These are phyloP conservation scores for Colletes collaris DNA, from an alignment of 2,888 invertebrate genomes.

Conservation along the genomic window DNA sequence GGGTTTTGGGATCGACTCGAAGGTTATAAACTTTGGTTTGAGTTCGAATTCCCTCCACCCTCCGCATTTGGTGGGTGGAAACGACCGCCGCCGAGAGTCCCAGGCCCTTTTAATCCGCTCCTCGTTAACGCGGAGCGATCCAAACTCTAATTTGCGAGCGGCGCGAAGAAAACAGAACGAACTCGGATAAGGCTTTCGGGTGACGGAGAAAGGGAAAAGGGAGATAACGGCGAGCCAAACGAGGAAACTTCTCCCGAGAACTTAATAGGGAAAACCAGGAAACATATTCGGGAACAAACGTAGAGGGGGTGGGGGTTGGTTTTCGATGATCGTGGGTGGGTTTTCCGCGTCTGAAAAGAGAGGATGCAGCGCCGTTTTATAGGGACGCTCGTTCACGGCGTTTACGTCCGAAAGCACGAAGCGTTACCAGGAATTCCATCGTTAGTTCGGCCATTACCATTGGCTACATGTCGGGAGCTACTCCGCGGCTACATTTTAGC, in stretches of 20 bases:
- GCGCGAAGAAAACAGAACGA: constrained; percentile 37
- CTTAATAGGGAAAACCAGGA: constrained; percentile 41
- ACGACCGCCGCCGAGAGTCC: constrained; percentile 35
- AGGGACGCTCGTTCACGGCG: constrained; percentile 40
- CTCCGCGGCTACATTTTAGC: constrained; percentile 65
- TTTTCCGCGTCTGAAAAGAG: constrained; percentile 41
- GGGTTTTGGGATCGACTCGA: background rate
- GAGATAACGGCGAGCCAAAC: constrained; percentile 44
- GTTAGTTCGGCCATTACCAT: constrained; percentile 71
- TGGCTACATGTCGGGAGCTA: constrained; percentile 67
- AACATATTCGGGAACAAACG: constrained; percentile 29
- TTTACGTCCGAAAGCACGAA: constrained; percentile 45
- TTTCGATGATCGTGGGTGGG: constrained; percentile 33
- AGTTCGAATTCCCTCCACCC: background rate
- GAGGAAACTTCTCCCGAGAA: constrained; percentile 36
- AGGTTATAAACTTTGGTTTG: constrained; percentile 3
- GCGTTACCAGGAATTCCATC: constrained; percentile 66
- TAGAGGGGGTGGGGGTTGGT: background rate
- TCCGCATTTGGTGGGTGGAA: background rate
- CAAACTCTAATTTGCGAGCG: constrained; percentile 48
- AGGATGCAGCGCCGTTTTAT: constrained; percentile 18
- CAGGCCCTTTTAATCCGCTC: constrained; percentile 29
- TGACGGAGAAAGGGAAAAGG: background rate
- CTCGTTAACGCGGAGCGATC: constrained; percentile 43
- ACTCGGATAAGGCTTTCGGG: background rate